Evolutionary conservation across 2,113 vertebrate species (phyloP), one percentile per base, ranked within the genome.

Genomic region (Erythrocercus mccallii): DNA sequence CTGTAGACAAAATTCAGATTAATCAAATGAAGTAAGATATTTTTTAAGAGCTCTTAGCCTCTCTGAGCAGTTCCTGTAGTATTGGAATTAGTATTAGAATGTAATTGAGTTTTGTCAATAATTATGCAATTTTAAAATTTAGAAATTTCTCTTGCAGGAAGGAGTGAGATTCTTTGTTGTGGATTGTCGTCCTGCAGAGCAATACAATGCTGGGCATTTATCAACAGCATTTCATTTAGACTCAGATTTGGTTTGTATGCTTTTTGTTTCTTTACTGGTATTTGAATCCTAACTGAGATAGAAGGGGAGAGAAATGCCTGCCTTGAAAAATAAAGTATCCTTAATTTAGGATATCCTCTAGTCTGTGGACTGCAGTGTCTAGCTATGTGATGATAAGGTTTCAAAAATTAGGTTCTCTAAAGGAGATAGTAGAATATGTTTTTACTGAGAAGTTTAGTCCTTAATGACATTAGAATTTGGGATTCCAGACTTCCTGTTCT

Each of bases 211-310:
- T 79, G 99, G 99, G 2, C 99, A 99, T 95, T 98, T 99, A 93
- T 99, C 99, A 86, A 99, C 99, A 33, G 99, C 99, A 20, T 99
- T 99, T 97, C 99, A 99, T 94, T 98, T 99, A 97, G 99, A 99
- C 97, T 99, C 99, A 2, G 99, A 99, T 97, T 98, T 99, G 98
- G 99, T 99, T 97, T 86, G 98, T 97, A 96, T 92, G 40, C 72
- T 81, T 91, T 68, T 77, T 95, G 6, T 64, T 90, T 89, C 70
- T 60, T 35, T 58, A 79, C 30, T 56, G 47, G 31, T 73, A 68
- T 72, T 91, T 92, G 24, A 84, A 79, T 72, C 16, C 16, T 31
- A 30, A 61, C 2, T 54, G 71, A 89, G 62, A 61, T 9, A 85
- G 38, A 22, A 68, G 65, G 45, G 66, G 23, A 81, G 22, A 51